Base-by-base conservation (phyloP, 2,888 invertebrate genomes). In the Lobophora halterata region DNA sequence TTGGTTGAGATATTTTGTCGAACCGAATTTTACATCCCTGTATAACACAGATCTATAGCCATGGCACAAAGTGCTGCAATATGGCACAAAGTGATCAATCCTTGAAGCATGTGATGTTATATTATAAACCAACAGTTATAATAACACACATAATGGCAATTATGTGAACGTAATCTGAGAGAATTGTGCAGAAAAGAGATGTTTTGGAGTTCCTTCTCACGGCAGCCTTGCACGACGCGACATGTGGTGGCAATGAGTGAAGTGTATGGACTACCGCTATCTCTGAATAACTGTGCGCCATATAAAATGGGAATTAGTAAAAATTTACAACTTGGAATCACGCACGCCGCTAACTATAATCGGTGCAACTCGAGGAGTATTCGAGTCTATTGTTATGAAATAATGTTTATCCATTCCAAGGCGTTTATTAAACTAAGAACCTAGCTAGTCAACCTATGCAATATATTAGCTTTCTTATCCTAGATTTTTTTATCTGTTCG, bases 231-330 rank as follows among this genome's bases (percentile, higher is more conserved):
- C 26, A 29, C 24, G 29, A 42, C 32, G 23, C 41, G n/a, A n/a
- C n/a, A n/a, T n/a, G n/a, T n/a, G n/a, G 46, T 49, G 52, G 62
- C 60, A 65, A 63, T 57, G 55, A 54, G 55, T 44, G 48, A 63
- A 59, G 65, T 60, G 53, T 57, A 62, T 59, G 60, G 55, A 58
- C 55, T 60, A 70, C 75, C 71, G 75, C 66, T 74, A 73, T 32
- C 39, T 54, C 52, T 51, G 50, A 51, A 52, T 61, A 70, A 70
- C 63, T 61, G 62, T 61, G 51, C 54, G 47, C 49, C 51, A 53
- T 55, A n/a, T n/a, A 56, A 59, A 65, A 65, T 68, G 62, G 54
- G 63, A 63, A 65, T 68, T 67, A 63, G 59, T 58, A 49, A 61
- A n/a, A 59, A 61, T 65, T 65, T 62, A 63, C 56, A 67, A 52